These are phyloP conservation scores for Tetragnatha montana DNA, from an alignment of 2,888 invertebrate genomes.

Conservation along the genomic window DNA sequence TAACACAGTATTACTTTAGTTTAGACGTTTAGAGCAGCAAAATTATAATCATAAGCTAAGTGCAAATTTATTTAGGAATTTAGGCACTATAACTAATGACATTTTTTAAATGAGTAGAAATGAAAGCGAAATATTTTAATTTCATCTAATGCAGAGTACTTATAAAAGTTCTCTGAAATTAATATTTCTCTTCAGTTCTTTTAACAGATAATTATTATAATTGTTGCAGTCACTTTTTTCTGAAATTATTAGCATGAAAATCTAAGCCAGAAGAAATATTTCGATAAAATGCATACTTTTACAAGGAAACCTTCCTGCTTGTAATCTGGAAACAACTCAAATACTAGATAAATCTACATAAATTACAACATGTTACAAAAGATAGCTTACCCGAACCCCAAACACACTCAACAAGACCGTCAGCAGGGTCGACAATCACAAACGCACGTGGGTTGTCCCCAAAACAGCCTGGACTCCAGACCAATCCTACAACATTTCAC, in stretches of 20 bases:
- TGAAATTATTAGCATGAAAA: background rate
- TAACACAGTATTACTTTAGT: too few species aligned
- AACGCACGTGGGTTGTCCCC: slow-evolving; percentile 45
- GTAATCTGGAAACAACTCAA: background rate
- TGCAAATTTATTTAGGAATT: too few species aligned
- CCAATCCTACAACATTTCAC: slow-evolving; percentile 52
- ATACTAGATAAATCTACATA: background rate
- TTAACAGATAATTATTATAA: too few species aligned
- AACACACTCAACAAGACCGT: background rate
- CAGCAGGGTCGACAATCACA: slow-evolving; percentile 14
- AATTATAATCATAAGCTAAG: too few species aligned
- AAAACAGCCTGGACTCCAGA: slow-evolving; percentile 39
- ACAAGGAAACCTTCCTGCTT: too few species aligned
- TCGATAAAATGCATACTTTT: background rate
- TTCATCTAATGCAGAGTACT: too few species aligned
- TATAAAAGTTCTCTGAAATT: too few species aligned
- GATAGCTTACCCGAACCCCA: slow-evolving; percentile 5
- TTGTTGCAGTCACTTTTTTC: background rate
- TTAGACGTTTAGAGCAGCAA: too few species aligned
- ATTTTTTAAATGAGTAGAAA: too few species aligned
- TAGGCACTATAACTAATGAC: too few species aligned
- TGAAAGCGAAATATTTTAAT: too few species aligned
- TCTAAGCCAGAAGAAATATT: background rate
- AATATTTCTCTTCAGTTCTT: too few species aligned
- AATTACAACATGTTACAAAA: background rate